Evolutionary conservation across 2,888 invertebrate genomes (phyloP).

Genomic region (Andrena hattorfiana): DNA sequence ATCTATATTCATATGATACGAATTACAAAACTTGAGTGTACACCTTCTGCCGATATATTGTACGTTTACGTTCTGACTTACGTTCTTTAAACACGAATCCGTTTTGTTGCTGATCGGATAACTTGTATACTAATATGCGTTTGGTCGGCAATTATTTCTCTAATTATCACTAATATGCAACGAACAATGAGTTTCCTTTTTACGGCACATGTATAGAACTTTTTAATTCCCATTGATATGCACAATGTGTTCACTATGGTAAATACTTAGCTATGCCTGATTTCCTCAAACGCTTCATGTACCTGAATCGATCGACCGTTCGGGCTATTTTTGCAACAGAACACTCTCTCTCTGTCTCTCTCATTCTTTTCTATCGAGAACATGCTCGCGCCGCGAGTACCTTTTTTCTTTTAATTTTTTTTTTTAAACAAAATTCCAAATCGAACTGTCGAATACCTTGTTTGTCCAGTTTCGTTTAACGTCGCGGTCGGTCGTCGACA

Average conservation of each 20-base stretch:
- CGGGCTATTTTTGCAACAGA: slow-evolving; percentile 82
- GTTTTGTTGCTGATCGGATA: slow-evolving; percentile 81
- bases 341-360: slow-evolving; percentile 78
- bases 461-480: slow-evolving; percentile 61
- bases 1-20: slow-evolving; percentile 50
- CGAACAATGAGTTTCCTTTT: slow-evolving; percentile 87
- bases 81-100: slow-evolving; percentile 80
- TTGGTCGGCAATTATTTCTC: slow-evolving; percentile 81
- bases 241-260: slow-evolving; percentile 85
- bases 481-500: slow-evolving; percentile 51
- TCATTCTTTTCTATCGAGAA: slow-evolving; percentile 75
- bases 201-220: slow-evolving; percentile 87
- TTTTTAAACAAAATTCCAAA: slow-evolving; percentile 61
- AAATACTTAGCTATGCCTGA: slow-evolving; percentile 85
- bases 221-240: slow-evolving; percentile 85
- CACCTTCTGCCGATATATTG: slow-evolving; percentile 83
- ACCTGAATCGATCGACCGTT: slow-evolving; percentile 85
- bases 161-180: slow-evolving; percentile 83
- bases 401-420: slow-evolving; percentile 16
- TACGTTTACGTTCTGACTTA: slow-evolving; percentile 82
- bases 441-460: slow-evolving; percentile 65
- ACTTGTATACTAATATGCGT: slow-evolving; percentile 80
- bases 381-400: slow-evolving; percentile 74
- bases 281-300: slow-evolving; percentile 85
- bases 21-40: slow-evolving; percentile 79